Evolutionary conservation across 2,888 invertebrate species (phyloP), one percentile per base, ranked within the genome.

Genomic region (Agonopterix arenella): DNA sequence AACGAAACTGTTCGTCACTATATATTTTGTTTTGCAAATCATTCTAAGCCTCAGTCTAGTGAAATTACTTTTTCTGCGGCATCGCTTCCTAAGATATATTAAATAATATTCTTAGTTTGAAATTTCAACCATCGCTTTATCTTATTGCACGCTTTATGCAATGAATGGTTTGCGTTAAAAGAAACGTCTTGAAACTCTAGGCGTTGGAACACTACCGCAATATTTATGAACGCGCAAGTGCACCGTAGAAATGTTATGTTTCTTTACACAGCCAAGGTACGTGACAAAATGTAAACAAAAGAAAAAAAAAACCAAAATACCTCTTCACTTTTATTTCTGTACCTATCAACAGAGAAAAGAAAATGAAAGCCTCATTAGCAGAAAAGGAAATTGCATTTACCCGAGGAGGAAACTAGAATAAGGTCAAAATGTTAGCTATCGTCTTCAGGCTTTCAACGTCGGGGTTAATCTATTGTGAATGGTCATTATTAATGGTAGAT

Each of bases 301-400:
- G 7, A 28, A 49, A 48, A 50, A 52, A 59, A 56, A 50, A 46
- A 58, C 56, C 55, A 57, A 54, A 54, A 59, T 28, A 16, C 49
- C 42, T 46, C 36, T 46, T 41, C 45, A 64, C 64, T 61, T 66
- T 61, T 61, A 62, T 28, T 28, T 28, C 28, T 28, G 28, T 48
- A 42, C 48, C 42, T 48, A 61, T 61, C 65, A 70, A 72, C 72
- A 71, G 68, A 67, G 65, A 66, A 68, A 73, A 70, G 65, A 73
- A 77, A 77, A 85, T 82, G 80, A 83, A 81, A 78, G 73, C 70
- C 84, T 86, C 86, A 84, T 86, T 86, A 86, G 83, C 73, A 82
- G 78, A 80, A 75, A 79, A 76, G 85, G 85, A 86, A 88, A 84
- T 85, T 86, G 84, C 85, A 82, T 77, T 77, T 83, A 79, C 77